phyloP scores from a whole-genome alignment of 2,888 invertebrate genomes.

The Scrobipalpa atriplicella region DNA sequence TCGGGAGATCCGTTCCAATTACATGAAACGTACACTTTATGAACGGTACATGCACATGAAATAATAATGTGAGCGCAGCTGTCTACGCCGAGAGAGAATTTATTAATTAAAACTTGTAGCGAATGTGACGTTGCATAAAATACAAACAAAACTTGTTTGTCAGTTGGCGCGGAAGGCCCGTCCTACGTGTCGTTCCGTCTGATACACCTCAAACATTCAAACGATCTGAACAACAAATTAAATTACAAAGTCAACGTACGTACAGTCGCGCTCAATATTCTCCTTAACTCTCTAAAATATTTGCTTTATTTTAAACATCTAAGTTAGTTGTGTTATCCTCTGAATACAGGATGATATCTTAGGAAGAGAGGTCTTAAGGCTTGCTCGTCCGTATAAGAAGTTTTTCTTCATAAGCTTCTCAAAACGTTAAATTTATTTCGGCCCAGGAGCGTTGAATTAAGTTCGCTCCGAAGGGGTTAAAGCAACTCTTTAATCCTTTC shows the following conservation, averaged over 20 bases:
- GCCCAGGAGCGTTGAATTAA: slow-evolving; percentile 78
- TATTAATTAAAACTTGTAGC: slow-evolving; percentile 23
- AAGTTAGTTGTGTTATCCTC: slow-evolving; percentile 34
- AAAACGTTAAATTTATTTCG: slow-evolving; percentile 79
- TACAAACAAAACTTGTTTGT: slow-evolving; percentile 19
- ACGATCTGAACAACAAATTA: slow-evolving; percentile 46
- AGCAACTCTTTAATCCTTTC: slow-evolving; percentile 80
- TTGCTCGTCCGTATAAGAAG: slow-evolving; percentile 65
- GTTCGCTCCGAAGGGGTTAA: no score
- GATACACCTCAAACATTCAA: slow-evolving; percentile 35
- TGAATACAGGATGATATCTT: slow-evolving; percentile 52
- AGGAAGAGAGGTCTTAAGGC: slow-evolving; percentile 50
- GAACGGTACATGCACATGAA: slow-evolving; percentile 46
- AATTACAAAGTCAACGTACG: slow-evolving; percentile 49
- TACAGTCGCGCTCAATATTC: slow-evolving; percentile 56
- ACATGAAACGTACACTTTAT: slow-evolving; percentile 48
- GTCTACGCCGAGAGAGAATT: slow-evolving; percentile 17
- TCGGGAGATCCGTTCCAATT: slow-evolving; percentile 69
- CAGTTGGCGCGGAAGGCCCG: slow-evolving; percentile 14
- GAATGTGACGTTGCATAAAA: slow-evolving; percentile 18
- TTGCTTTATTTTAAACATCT: slow-evolving; percentile 32
- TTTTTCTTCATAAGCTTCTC: slow-evolving; percentile 79
- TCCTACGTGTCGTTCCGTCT: slow-evolving; percentile 8
- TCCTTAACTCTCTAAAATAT: slow-evolving; percentile 33
- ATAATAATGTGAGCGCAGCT: slow-evolving; percentile 25